Base-by-base conservation (phyloP, 1,140 invertebrate genomes). In the Drosophila pseudoananassae region DNA sequence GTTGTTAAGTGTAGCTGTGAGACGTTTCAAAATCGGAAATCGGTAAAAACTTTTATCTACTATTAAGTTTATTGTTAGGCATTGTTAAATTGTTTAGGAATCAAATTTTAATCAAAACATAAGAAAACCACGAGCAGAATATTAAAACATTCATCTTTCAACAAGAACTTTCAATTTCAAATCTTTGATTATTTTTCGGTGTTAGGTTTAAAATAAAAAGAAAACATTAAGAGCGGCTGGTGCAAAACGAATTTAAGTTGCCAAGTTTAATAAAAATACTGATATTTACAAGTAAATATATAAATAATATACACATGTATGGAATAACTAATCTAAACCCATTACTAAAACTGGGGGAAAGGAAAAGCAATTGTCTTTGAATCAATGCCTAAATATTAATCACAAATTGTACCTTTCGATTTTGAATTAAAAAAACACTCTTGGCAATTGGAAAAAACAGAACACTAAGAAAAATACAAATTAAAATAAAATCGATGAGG, bases 321-420 rank as follows among this genome's bases (percentile, higher is more conserved):
- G 15, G 5, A 33, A 36, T 54, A 72, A 38, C 43, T 49, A 54
- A 64, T 52, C 40, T 25, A 60, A 70, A 43, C 50, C 51, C 4
- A 43, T 0, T 17, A 15, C 40, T 17, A 8, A 15, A 36, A 10
- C 12, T 36, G 15, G 14, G 40, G 40, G 14, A 43, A 43, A 43
- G n/a, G 14, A 43, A 43, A 40, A 33, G 7, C 43, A 46, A 64
- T 27, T 58, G 52, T 49, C 52, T 55, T 61, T 40, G 12, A 64
- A 70, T 53, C 64, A 43, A 52, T 53, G 47, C 36, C 47, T 49
- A 45, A 51, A 74, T 74, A 74, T 69, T 74, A 72, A 51, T 33
- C 57, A 57, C 61, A 50, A 75, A 75, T 76, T 75, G 72, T 75
- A 71, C 65, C 66, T 71, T 59, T 71, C 68, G 54, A 70, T 71